phyloP scores from a whole-genome alignment of 1,140 invertebrate genomes.

The Papilio machaon region DNA sequence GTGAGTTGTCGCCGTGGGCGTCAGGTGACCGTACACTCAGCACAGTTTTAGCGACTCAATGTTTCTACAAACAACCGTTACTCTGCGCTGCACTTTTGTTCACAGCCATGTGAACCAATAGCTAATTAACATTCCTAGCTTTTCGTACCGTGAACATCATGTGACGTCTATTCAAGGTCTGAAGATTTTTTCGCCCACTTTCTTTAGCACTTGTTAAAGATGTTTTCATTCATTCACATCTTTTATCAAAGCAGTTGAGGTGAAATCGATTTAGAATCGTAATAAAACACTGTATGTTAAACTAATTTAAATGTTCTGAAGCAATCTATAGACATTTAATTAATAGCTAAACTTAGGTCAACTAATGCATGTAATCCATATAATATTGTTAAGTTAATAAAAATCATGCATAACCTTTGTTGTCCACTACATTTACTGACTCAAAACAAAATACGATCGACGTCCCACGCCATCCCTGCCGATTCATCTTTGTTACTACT shows the following conservation, averaged over 20 bases:
- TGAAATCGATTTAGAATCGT: not conserved
- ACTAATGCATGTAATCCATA: not conserved
- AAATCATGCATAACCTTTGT: not conserved
- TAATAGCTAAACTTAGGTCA: not conserved
- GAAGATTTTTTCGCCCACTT: slow-evolving; percentile 12
- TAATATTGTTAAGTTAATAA: not conserved
- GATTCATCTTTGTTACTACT: slow-evolving; percentile 15
- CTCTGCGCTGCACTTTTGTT: slow-evolving; percentile 27
- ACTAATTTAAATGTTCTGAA: not conserved
- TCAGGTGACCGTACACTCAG: slow-evolving; percentile 16
- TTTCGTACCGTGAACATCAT: slow-evolving; percentile 12
- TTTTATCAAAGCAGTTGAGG: not conserved
- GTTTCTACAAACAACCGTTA: slow-evolving; percentile 33
- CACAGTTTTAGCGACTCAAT: slow-evolving; percentile 24
- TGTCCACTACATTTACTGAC: not conserved
- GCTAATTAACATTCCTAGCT: slow-evolving; percentile 29
- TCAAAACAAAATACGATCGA: not conserved
- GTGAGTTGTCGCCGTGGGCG: slow-evolving; percentile 11
- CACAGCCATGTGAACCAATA: slow-evolving; percentile 36
- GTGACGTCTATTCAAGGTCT: slow-evolving; percentile 22
- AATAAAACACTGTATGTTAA: not conserved
- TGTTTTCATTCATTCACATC: not conserved
- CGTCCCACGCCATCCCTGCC: not conserved
- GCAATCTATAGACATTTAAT: not conserved
- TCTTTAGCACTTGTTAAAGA: not conserved